A percentile compares a stretch with the other conserved stretches of the same genome.
Evolutionary conservation across 2,888 invertebrate genomes (phyloP).

Genomic region (Schrankia costaestrigalis): DNA sequence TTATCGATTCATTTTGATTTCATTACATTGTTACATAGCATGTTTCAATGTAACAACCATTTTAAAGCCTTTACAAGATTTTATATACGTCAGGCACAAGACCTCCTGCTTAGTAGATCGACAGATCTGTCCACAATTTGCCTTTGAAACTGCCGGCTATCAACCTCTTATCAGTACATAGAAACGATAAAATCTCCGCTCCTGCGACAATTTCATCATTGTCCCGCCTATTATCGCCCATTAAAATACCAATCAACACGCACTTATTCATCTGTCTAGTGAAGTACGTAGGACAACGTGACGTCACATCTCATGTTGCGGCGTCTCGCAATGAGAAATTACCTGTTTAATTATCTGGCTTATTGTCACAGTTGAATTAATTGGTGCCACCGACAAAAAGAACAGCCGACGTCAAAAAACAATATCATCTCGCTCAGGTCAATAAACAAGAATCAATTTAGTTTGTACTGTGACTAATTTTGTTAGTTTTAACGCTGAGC

Average conservation of each 20-base stretch:
- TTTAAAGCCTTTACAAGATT: too few relatives aligned
- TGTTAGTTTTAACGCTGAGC: constrained; percentile 61
- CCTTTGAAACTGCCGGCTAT: constrained; percentile 75
- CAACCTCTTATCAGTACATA: constrained; percentile 65
- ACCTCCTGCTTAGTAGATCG: constrained; percentile 45
- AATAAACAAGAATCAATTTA: constrained; percentile 49
- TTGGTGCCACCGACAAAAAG: constrained; percentile 31
- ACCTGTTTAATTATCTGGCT: constrained; percentile 56
- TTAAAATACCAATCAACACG: constrained; percentile 77
- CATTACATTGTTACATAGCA: too few relatives aligned
- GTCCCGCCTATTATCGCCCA: constrained; percentile 77
- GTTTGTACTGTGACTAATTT: constrained; percentile 69
- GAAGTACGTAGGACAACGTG: constrained; percentile 33
- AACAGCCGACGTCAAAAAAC: constrained; percentile 32
- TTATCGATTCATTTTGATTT: too few relatives aligned
- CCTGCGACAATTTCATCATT: constrained; percentile 71
- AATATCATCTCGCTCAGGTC: constrained; percentile 44
- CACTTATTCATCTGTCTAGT: constrained; percentile 75
- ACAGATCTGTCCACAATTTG: constrained; percentile 65
- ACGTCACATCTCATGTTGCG: constrained; percentile 44
- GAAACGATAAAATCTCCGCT: constrained; percentile 69
- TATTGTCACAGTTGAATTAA: constrained; percentile 34
- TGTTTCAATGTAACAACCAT: too few relatives aligned
- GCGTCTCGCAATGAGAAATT: constrained; percentile 60
- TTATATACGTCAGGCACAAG: too few relatives aligned